Evolutionary conservation across 2,888 invertebrate species (phyloP), one percentile per base, ranked within the genome.

Genomic region (Arenicola marina): DNA sequence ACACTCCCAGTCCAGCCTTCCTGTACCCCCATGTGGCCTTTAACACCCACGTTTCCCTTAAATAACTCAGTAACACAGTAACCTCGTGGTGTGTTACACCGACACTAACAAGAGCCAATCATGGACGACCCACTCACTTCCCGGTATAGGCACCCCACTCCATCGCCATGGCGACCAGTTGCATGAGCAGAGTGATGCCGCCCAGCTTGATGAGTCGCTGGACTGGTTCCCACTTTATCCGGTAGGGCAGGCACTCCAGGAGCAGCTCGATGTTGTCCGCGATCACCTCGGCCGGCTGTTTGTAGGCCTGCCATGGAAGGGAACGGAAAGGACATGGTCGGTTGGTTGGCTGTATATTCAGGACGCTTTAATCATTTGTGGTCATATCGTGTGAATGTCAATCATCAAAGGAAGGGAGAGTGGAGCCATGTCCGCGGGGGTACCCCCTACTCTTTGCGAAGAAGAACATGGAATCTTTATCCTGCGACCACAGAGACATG

Each of bases 61-160:
- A n/a, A n/a, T n/a, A n/a, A n/a, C n/a, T n/a, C n/a, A n/a, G n/a
- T n/a, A n/a, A n/a, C n/a, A n/a, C n/a, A n/a, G n/a, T n/a, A n/a
- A n/a, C n/a, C n/a, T n/a, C n/a, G n/a, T n/a, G n/a, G n/a, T n/a
- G n/a, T n/a, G n/a, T n/a, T n/a, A n/a, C n/a, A n/a, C n/a, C n/a
- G n/a, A 28, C 54, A 31, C 26, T 31, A 28, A 24, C 21, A 11
- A 54, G 11, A 21, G 18, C 28, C 1, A 24, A 15, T n/a, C 11
- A 15, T 15, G 11, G 18, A 21, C 26, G 3, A 33, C 11, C 29
- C 2, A 75, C 78, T 72, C 72, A 84, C 84, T 82, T 88, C 73
- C 93, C 93, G 71, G 90, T 90, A 78, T 91, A 92, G 83, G 70
- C 72, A 46, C 92, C 93, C 95, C 95, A 95, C 75, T 95, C 93